Evolutionary conservation across 2,113 vertebrate genomes (phyloP), one percentile per base, ranked within the genome.

Genomic region (Ochotona curzoniae): DNA sequence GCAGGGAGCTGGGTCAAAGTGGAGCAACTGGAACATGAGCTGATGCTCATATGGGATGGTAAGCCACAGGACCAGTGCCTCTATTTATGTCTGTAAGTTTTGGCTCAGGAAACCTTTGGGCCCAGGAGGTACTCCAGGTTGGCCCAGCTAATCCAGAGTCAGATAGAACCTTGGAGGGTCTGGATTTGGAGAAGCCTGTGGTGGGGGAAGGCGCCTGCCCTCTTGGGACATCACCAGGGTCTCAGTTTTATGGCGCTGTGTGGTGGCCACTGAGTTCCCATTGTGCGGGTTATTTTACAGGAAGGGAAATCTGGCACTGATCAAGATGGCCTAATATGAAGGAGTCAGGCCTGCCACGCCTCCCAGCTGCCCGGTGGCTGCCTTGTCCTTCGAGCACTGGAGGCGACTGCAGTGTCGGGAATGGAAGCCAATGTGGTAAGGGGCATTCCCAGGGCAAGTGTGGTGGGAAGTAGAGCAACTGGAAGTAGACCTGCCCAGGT

Each of bases 351-450:
- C n/a, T 79, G 30, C 87, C 3, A 11, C 75, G 75, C 94, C 60
- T n/a, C 26, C 47, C 13, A 69, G 93, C 70, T 87, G n/a, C 83
- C 76, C 47, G 44, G 93, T 94, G 91, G 92, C 78, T 90, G 91
- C 87, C 94, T 91, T 86, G 71, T 94, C 80, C 81, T 93, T 95
- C 85, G 74, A 79, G 83, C 75, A 84, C 91, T 90, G 76, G 85
- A 97, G 83, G 93, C 60, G 71, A 94, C 51, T 83, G 94, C 89
- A 92, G 49, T 91, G 21, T 51, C 96, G 32, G 97, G 94, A 79
- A 99, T 99, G 99, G 99, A 99, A 95, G 98, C 98, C 25, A 98
- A 97, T 89, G 95, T 98, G 47, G 99, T 99, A 93, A 98, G 99
- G 94, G 51, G 71, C 66, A 28, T 44, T 87, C 61, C 32, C 35